A percentile compares a stretch with the other conserved stretches of the same genome.
phyloP scores from a whole-genome alignment of 2,113 vertebrate species.

The Brachypteracias leptosomus region DNA sequence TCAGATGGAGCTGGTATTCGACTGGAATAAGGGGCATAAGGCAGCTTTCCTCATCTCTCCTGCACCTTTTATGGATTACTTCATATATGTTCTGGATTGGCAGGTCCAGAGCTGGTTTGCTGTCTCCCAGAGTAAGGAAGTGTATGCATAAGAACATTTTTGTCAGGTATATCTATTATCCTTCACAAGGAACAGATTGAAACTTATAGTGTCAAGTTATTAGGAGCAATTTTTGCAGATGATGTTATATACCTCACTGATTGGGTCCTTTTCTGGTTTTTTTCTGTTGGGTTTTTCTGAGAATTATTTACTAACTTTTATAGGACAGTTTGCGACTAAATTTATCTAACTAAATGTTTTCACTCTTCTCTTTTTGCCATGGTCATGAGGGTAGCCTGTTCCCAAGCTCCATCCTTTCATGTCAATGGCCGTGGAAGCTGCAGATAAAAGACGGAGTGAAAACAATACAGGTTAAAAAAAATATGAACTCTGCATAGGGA shows the following conservation, averaged over 20 bases:
- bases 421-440: background rate
- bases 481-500: background rate
- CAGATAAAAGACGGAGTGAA: background rate
- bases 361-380: background rate
- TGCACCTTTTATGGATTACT: background rate
- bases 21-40: background rate
- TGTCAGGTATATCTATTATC: background rate
- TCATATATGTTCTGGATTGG: background rate
- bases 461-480: background rate
- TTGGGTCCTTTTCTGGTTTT: background rate
- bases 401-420: background rate
- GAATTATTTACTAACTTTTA: background rate
- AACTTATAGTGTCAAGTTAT: background rate
- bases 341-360: background rate
- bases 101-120: background rate
- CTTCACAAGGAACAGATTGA: background rate
- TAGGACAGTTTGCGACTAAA: background rate
- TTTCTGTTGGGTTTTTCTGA: background rate
- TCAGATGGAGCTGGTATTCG: background rate
- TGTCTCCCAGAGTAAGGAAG: background rate
- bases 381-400: background rate
- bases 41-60: background rate
- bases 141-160: background rate
- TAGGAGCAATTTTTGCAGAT: background rate
- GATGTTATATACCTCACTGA: background rate